Conservation (phyloP, 2,888 invertebrate genomes). For the Stenodema calcarata region DNA sequence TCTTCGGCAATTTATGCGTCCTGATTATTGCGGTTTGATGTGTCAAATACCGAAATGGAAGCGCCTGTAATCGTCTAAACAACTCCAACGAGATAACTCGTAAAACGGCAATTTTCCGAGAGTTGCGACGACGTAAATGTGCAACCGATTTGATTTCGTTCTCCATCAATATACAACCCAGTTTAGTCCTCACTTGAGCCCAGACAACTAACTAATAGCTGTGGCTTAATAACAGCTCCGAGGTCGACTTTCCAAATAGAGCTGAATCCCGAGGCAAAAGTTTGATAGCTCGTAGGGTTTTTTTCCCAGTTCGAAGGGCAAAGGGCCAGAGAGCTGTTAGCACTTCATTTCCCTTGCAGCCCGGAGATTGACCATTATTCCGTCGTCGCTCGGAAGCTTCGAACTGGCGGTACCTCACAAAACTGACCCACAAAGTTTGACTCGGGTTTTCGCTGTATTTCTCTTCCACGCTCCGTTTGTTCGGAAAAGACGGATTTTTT, state of each 20-base stretch:
- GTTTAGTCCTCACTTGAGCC: neutral
- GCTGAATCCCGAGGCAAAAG: neutral
- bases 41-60: no score
- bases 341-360: neutral
- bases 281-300: neutral
- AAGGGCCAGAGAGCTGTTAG: neutral
- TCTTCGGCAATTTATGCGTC: no score
- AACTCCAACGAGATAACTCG: no score
- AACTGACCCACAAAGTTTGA: neutral
- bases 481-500: neutral
- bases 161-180: no score
- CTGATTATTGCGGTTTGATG: no score
- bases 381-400: neutral
- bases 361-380: neutral
- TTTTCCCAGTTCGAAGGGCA: neutral
- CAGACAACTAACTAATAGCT: neutral
- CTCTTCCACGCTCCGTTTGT: neutral
- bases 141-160: no score
- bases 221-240: neutral
- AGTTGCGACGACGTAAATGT: no score
- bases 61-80: no score
- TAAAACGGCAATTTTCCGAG: no score
- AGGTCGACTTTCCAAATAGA: neutral
- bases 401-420: neutral
- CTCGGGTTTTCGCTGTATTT: neutral